phyloP scores from a whole-genome alignment of 2,888 invertebrate species.

The Argyresthia albistria region DNA sequence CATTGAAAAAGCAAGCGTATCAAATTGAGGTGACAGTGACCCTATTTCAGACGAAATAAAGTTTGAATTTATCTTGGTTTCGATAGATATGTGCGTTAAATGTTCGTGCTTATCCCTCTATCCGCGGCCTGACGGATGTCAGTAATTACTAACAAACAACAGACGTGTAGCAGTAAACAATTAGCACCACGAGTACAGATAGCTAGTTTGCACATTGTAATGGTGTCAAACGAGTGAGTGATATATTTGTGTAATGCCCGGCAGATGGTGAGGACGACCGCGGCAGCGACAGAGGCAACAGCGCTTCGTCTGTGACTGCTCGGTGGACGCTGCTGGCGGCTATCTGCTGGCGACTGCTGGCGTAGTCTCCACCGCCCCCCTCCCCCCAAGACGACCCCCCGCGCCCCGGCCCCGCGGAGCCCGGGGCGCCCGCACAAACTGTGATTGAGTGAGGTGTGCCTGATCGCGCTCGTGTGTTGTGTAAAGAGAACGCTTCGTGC shows the following conservation, averaged over 20 bases:
- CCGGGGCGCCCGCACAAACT: conserved; percentile 48
- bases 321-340: conserved; percentile 15
- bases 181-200: no score
- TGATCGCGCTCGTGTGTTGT: conserved; percentile 55
- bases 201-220: background rate
- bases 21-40: no score
- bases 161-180: no score
- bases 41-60: no score
- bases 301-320: conserved; percentile 11
- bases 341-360: conserved; percentile 10
- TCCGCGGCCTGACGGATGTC: background rate
- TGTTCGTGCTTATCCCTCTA: background rate
- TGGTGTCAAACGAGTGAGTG: background rate
- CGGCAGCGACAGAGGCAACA: conserved; percentile 15
- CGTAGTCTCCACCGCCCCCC: conserved; percentile 25
- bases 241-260: conserved; percentile 5
- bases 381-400: background rate
- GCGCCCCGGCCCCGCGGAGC: conserved; percentile 11
- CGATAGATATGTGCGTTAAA: no score
- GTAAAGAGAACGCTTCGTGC: conserved; percentile 50
- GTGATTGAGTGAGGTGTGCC: conserved; percentile 53
- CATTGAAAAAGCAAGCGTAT: no score
- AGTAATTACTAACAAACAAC: background rate
- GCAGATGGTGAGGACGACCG: conserved; percentile 12
- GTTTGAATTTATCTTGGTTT: no score